phyloP scores from a whole-genome alignment of 2,797 vertebrate species.

The Artibeus lituratus region DNA sequence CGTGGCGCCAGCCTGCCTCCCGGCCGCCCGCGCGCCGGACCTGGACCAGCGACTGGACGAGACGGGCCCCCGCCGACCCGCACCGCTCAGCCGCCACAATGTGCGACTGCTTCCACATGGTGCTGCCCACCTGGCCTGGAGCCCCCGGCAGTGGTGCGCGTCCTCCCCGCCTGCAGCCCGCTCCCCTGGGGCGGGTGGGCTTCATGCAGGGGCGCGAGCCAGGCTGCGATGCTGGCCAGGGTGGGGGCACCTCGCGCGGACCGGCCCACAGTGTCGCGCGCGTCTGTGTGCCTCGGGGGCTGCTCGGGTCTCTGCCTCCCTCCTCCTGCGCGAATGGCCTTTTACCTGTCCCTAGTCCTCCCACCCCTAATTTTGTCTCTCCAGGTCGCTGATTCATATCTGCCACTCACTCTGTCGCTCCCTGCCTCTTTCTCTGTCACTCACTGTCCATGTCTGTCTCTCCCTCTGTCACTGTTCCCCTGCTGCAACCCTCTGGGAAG shows the following conservation, averaged over 20 bases:
- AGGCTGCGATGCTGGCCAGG: not conserved
- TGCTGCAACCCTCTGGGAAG: not conserved
- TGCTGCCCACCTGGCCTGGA: constrained; percentile 98
- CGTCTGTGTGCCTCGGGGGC: not conserved
- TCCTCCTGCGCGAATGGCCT: not conserved
- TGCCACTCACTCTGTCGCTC: not conserved
- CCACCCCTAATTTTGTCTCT: not conserved
- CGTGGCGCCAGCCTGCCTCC: not conserved
- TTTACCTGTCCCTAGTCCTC: not conserved
- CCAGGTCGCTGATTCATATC: not conserved
- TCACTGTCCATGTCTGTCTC: not conserved
- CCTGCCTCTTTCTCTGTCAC: not conserved
- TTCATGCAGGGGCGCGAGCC: not conserved
- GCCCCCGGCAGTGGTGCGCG: constrained; percentile 95
- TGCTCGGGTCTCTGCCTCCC: not conserved
- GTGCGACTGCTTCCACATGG: constrained; percentile 99
- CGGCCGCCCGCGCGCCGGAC: not conserved
- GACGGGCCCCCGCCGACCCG: constrained; percentile 46
- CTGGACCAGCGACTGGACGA: not conserved
- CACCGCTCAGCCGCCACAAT: constrained; percentile 86
- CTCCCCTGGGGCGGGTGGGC: constrained; percentile 74
- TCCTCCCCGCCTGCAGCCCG: constrained; percentile 79
- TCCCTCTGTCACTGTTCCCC: not conserved
- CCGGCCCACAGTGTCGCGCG: constrained; percentile 35
- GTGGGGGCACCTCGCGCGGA: not conserved